phyloP scores from a whole-genome alignment of 2,888 invertebrate species.

The Dynastes maya region DNA sequence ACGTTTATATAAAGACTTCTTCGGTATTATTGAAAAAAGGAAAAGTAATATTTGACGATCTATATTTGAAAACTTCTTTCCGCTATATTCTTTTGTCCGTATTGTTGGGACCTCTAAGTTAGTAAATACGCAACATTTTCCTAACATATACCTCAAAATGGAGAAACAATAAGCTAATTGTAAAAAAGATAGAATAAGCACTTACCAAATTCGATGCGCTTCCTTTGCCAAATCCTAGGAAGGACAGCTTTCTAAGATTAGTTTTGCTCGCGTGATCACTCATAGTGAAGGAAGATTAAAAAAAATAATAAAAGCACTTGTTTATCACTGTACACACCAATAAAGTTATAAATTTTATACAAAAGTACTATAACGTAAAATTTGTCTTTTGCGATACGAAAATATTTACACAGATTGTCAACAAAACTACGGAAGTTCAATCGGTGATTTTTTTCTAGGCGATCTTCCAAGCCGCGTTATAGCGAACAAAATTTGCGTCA shows the following conservation, averaged over 20 bases:
- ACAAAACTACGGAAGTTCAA: slow-evolving; percentile 42
- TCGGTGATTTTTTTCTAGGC: slow-evolving; percentile 67
- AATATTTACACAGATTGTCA: slow-evolving; percentile 38
- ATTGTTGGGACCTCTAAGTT: no score
- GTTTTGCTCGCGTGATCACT: slow-evolving; percentile 69
- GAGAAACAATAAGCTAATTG: no score
- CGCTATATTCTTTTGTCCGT: no score
- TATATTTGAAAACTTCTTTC: no score
- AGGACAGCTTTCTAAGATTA: slow-evolving; percentile 81
- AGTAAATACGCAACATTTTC: no score
- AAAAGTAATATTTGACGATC: no score
- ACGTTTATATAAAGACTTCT: no score
- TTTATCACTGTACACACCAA: not conserved
- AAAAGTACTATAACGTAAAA: slow-evolving; percentile 17
- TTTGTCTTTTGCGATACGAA: not conserved
- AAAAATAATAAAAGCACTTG: slow-evolving; percentile 13
- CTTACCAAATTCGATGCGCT: slow-evolving; percentile 53
- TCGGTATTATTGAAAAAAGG: no score
- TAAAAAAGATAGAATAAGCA: slow-evolving; percentile 24
- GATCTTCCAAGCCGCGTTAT: slow-evolving; percentile 69
- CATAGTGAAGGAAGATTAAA: slow-evolving; percentile 52
- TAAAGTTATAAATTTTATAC: slow-evolving; percentile 6
- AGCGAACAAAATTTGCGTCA: slow-evolving; percentile 68
- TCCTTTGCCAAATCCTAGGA: slow-evolving; percentile 77
- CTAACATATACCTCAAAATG: no score